These are phyloP conservation scores for Heliconius himera DNA, from an alignment of 1,140 invertebrate species.

Conservation along the genomic window DNA sequence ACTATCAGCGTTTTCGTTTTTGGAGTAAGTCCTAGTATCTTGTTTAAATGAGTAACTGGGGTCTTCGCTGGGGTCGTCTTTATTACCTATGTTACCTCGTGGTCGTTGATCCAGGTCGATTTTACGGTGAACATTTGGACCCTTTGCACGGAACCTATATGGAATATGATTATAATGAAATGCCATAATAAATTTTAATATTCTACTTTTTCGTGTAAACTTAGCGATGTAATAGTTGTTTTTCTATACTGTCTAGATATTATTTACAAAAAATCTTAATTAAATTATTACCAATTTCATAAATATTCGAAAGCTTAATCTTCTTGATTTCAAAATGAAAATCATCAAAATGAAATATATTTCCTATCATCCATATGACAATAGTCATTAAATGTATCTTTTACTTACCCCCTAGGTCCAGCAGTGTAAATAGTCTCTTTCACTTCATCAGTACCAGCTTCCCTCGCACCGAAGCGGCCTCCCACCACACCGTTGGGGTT, in stretches of 20 bases:
- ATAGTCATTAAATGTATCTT: too few species aligned
- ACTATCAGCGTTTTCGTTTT: slow-evolving; percentile 84
- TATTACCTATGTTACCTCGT: slow-evolving; percentile 83
- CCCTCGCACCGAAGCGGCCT: slow-evolving; percentile 84
- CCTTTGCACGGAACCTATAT: slow-evolving; percentile 60
- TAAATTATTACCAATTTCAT: too few species aligned
- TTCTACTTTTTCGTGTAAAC: too few species aligned
- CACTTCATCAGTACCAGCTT: slow-evolving; percentile 84
- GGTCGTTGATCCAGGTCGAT: slow-evolving; percentile 86
- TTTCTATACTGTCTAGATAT: too few species aligned
- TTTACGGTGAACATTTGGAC: slow-evolving; percentile 86
- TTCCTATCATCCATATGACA: too few species aligned
- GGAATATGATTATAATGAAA: too few species aligned
- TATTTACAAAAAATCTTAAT: too few species aligned
- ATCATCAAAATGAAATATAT: too few species aligned
- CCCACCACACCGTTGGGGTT: slow-evolving; percentile 84
- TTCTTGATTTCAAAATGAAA: too few species aligned
- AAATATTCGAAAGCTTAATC: too few species aligned
- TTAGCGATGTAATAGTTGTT: too few species aligned
- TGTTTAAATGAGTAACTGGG: slow-evolving; percentile 86
- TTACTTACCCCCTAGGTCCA: slow-evolving; percentile 85
- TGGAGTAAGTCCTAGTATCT: slow-evolving; percentile 84
- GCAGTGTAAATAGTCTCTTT: slow-evolving; percentile 88
- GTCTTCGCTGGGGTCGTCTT: slow-evolving; percentile 87
- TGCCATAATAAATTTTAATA: too few species aligned